Conservation (phyloP, 2,888 invertebrate genomes). For the Agapostemon virescens region DNA sequence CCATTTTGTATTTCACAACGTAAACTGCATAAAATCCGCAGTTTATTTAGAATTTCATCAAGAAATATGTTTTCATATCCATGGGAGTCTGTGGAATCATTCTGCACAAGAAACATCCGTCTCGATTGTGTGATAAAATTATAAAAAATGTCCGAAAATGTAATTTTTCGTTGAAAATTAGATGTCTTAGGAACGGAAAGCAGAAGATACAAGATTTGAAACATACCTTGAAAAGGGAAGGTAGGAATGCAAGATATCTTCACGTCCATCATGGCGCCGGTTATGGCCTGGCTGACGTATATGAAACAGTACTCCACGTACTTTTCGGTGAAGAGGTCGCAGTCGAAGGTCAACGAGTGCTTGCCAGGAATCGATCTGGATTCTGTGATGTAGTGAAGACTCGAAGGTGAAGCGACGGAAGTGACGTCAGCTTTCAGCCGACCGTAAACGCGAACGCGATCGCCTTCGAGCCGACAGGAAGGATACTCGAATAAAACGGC, state of each 20-base stretch:
- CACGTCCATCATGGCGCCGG: slow-evolving; percentile 92
- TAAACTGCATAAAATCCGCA: no score
- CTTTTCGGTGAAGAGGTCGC: slow-evolving; percentile 90
- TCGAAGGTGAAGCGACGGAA: slow-evolving; percentile 85
- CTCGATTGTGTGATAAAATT: no score
- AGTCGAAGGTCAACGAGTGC: slow-evolving; percentile 89
- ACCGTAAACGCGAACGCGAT: slow-evolving; percentile 90
- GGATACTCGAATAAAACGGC: slow-evolving; percentile 92
- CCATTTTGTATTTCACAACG: not conserved
- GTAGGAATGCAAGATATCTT: slow-evolving; percentile 93
- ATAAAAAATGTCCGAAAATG: no score
- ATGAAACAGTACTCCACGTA: slow-evolving; percentile 94
- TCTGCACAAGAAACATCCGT: not conserved
- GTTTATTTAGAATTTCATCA: no score
- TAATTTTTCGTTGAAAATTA: no score
- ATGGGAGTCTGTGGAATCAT: not conserved
- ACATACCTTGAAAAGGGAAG: slow-evolving; percentile 88
- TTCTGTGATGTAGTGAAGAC: slow-evolving; percentile 85
- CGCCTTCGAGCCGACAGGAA: slow-evolving; percentile 89
- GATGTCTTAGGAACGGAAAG: no score
- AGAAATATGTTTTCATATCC: not conserved
- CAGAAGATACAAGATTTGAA: not conserved
- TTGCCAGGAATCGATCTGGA: slow-evolving; percentile 86
- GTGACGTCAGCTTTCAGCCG: slow-evolving; percentile 87
- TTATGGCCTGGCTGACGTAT: slow-evolving; percentile 92